These are phyloP conservation scores for Calliopum simillimum DNA, from an alignment of 2,888 invertebrate species.

Conservation along the genomic window DNA sequence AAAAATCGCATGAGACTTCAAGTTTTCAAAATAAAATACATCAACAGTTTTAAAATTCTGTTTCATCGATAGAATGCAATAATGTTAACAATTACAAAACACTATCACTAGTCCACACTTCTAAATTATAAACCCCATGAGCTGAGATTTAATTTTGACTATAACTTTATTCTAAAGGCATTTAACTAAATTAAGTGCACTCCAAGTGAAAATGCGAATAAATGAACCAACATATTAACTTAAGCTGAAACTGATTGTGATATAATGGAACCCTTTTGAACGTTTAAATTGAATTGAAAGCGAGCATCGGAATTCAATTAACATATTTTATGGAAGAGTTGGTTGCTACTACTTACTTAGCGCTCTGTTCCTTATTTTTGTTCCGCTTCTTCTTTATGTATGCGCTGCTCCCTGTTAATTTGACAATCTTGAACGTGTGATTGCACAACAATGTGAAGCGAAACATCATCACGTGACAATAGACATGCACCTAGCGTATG, in stretches of 20 bases:
- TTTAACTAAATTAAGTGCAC: no score
- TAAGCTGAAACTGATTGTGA: slow-evolving; percentile 3
- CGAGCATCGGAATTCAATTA: slow-evolving; percentile 34
- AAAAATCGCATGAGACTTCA: no score
- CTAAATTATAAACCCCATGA: no score
- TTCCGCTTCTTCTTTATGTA: neutral
- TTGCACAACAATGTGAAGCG: slow-evolving; percentile 2
- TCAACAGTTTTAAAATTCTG: no score
- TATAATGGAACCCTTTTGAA: neutral
- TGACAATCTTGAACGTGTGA: slow-evolving; percentile 14
- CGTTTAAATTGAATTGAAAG: slow-evolving; percentile 6
- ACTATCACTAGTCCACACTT: no score
- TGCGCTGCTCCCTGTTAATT: slow-evolving; percentile 11
- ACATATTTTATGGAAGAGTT: slow-evolving; percentile 28
- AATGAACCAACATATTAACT: slow-evolving; percentile 1
- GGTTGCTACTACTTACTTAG: neutral
- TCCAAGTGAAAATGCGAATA: neutral
- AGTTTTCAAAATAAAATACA: no score
- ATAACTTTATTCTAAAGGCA: no score
- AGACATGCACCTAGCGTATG: neutral
- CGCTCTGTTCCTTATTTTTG: neutral
- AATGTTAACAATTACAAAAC: no score
- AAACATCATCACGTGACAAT: slow-evolving; percentile 20
- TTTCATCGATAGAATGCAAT: no score
- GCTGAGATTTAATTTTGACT: no score